These are phyloP conservation scores for Volucella zonaria DNA, from an alignment of 2,888 invertebrate species.

Conservation along the genomic window DNA sequence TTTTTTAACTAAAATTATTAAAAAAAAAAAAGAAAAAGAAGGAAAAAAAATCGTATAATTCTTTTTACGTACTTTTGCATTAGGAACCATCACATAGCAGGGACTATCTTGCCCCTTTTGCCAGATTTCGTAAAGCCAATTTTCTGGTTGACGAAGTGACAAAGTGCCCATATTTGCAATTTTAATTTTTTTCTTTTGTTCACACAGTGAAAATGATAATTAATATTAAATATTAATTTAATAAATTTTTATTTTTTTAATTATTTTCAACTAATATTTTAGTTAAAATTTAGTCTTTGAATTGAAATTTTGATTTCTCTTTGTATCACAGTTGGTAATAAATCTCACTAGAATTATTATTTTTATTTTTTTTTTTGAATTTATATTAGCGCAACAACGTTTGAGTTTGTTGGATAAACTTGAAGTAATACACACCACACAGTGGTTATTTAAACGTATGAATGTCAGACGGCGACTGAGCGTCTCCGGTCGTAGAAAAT, in stretches of 20 bases:
- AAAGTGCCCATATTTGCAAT: slow-evolving; percentile 81
- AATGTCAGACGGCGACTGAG: slow-evolving; percentile 84
- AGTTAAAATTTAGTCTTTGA: slow-evolving; percentile 33
- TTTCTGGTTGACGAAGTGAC: slow-evolving; percentile 83
- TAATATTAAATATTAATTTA: not conserved
- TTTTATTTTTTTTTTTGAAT: slow-evolving; percentile 52
- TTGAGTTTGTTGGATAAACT: slow-evolving; percentile 19
- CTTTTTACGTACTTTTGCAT: slow-evolving; percentile 85
- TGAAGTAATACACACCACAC: slow-evolving; percentile 49
- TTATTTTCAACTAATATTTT: slow-evolving; percentile 40
- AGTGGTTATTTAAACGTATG: slow-evolving; percentile 67
- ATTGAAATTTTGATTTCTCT: slow-evolving; percentile 13
- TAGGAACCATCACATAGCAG: slow-evolving; percentile 88
- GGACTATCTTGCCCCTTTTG: slow-evolving; percentile 86
- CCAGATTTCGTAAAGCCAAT: slow-evolving; percentile 87
- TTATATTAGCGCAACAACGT: slow-evolving; percentile 1
- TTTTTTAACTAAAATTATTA: not conserved
- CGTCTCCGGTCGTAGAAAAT: slow-evolving; percentile 84
- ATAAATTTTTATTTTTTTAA: slow-evolving; percentile 38
- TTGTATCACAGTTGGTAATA: slow-evolving; percentile 37
- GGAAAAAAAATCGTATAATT: not conserved
- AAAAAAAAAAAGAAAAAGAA: too few species aligned
- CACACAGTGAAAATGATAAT: slow-evolving; percentile 57
- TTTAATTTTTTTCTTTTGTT: slow-evolving; percentile 66
- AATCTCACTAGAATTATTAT: slow-evolving; percentile 40